Percentiles rank a stretch among this genome's conserved stretches.
These are phyloP conservation scores for Epizoanthus ramosus DNA, from an alignment of 92 coral and sea anemone genomes.

Conservation along the genomic window DNA sequence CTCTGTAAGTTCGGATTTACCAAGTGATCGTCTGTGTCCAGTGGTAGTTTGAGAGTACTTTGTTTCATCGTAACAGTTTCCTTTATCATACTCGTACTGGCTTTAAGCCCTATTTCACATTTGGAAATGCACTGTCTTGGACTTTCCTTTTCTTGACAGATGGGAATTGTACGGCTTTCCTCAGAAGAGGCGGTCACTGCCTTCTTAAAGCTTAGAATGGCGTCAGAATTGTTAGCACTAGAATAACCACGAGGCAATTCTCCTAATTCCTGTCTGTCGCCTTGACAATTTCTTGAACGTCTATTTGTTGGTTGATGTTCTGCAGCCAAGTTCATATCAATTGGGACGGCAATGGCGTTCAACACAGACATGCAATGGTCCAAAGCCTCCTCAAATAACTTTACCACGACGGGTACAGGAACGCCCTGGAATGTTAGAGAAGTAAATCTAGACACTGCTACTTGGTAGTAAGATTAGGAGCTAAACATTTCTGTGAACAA, in stretches of 20 bases:
- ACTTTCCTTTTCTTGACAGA: background rate
- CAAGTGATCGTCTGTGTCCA: background rate
- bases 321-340: slow-evolving; percentile 9
- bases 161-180: background rate
- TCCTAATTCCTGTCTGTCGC: background rate
- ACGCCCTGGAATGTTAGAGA: slow-evolving; percentile 66
- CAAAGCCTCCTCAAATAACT: slow-evolving; percentile 74
- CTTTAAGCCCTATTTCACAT: background rate
- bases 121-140: too few species aligned
- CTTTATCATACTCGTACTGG: background rate
- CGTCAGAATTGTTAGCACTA: background rate
- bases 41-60: background rate
- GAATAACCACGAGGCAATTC: background rate
- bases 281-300: background rate
- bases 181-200: background rate
- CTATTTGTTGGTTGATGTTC: background rate
- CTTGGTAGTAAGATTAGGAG: too few species aligned
- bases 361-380: slow-evolving; percentile 57
- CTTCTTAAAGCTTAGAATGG: background rate
- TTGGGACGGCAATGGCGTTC: slow-evolving; percentile 52
- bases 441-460: too few species aligned
- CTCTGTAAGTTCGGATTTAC: background rate
- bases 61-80: background rate
- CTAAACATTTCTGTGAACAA: too few species aligned
- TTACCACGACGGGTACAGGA: slow-evolving; percentile 68